Conservation (phyloP, 2,797 vertebrate species). For the Ciconia nigra region DNA sequence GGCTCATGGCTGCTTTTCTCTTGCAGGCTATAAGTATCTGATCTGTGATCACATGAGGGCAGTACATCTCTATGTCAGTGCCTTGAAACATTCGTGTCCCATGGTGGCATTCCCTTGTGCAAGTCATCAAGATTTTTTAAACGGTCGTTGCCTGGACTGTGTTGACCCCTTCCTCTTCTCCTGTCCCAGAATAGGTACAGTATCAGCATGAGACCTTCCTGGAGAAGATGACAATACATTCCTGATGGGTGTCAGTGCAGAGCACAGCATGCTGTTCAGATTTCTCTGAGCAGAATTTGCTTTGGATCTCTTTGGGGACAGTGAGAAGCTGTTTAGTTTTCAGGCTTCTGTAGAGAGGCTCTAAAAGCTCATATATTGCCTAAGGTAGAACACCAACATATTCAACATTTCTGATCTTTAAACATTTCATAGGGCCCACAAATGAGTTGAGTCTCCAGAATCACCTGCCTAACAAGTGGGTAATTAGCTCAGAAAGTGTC, state of each 20-base stretch:
- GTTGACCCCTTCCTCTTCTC: constrained; percentile 70
- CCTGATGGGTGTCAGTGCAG: background rate
- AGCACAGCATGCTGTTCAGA: background rate
- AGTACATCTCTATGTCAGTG: constrained; percentile 88
- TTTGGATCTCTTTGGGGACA: background rate
- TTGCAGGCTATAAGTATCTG: constrained; percentile 87
- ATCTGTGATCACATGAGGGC: constrained; percentile 98
- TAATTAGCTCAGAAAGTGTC: background rate
- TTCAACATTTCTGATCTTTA: background rate
- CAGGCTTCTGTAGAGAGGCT: background rate
- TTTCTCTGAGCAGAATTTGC: background rate
- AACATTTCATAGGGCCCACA: background rate
- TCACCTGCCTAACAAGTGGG: background rate
- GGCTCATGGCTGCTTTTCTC: background rate
- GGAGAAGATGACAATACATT: background rate
- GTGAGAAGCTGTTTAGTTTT: background rate
- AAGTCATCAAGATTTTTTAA: constrained; percentile 83
- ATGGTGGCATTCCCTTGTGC: constrained; percentile 85
- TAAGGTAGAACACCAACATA: background rate
- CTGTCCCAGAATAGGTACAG: constrained; percentile 90
- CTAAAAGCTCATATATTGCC: background rate
- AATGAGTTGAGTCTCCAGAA: background rate
- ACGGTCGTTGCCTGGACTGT: constrained; percentile 84
- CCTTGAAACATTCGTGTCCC: constrained; percentile 80
- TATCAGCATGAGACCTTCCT: background rate